phyloP scores from a whole-genome alignment of 2,113 vertebrate genomes.

The Ptychochromis oligacanthus region DNA sequence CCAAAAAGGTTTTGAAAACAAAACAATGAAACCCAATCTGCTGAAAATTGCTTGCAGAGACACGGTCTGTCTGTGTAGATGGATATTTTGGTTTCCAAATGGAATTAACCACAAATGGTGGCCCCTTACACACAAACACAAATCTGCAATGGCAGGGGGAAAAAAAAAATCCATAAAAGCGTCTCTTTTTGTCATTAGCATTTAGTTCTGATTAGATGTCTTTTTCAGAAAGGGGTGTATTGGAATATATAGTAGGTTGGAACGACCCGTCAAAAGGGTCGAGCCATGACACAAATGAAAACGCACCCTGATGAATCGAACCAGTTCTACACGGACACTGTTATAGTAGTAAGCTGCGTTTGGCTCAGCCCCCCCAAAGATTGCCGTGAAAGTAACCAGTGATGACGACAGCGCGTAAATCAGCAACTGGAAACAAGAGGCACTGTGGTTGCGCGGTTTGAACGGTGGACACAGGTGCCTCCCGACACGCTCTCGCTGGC shows the following conservation, averaged over 20 bases:
- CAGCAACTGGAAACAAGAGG: slow-evolving; percentile 53
- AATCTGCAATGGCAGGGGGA: neutral
- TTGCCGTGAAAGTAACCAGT: slow-evolving; percentile 38
- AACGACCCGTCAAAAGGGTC: neutral
- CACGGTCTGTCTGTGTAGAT: neutral
- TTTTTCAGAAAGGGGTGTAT: neutral
- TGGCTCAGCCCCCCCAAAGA: slow-evolving; percentile 54
- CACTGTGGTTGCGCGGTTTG: slow-evolving; percentile 48
- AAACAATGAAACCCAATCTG: slow-evolving; percentile 12
- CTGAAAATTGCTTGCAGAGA: neutral
- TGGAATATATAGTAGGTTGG: neutral
- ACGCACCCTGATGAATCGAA: neutral
- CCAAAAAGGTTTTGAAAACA: neutral
- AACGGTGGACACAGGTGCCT: slow-evolving; percentile 29
- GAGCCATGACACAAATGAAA: neutral
- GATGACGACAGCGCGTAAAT: slow-evolving; percentile 72
- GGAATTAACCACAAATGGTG: slow-evolving; percentile 6
- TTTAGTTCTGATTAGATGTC: neutral
- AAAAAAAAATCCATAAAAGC: neutral
- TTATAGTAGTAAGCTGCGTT: slow-evolving; percentile 31
- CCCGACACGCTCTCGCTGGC: slow-evolving; percentile 1
- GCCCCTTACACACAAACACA: neutral
- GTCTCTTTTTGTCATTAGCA: slow-evolving; percentile 1
- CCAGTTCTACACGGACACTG: neutral
- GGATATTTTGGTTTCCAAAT: neutral